phyloP scores from a whole-genome alignment of 1,140 invertebrate genomes.

The Pygmarrhopalites habei region DNA sequence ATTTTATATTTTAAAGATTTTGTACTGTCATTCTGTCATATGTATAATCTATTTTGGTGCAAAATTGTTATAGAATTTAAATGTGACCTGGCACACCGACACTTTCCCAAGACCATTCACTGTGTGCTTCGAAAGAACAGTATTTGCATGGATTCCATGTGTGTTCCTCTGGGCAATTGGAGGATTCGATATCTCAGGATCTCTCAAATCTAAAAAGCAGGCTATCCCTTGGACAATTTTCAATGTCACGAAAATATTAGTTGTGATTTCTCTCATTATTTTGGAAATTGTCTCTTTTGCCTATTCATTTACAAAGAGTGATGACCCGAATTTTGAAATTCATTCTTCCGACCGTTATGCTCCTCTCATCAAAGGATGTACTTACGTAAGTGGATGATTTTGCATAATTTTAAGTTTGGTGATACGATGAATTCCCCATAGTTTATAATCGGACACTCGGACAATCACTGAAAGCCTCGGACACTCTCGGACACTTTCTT shows the following conservation, averaged over 20 bases:
- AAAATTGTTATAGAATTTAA: conserved; percentile 20
- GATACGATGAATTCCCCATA: too few relatives aligned
- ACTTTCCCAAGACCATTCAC: conserved; percentile 28
- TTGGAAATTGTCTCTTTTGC: conserved; percentile 1
- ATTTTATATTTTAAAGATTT: too few relatives aligned
- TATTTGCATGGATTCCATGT: conserved; percentile 75
- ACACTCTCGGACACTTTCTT: too few relatives aligned
- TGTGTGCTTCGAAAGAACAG: conserved; percentile 49
- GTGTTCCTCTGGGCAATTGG: conserved; percentile 11
- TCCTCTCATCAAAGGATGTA: conserved; percentile 5
- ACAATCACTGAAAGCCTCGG: too few relatives aligned
- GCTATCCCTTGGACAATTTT: background rate
- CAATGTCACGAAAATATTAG: conserved; percentile 4
- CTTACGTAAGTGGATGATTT: conserved; percentile 10
- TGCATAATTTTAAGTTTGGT: background rate
- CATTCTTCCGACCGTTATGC: background rate
- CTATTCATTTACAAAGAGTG: background rate
- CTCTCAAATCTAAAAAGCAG: background rate
- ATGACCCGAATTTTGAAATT: background rate
- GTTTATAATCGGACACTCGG: too few relatives aligned
- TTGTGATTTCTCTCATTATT: conserved; percentile 7
- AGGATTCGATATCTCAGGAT: background rate
- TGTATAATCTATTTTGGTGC: too few relatives aligned
- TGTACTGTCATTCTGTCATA: too few relatives aligned
- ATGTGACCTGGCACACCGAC: conserved; percentile 19